A percentile compares a stretch with the other conserved stretches of the same genome.
These are phyloP conservation scores for Pachycephala philippinensis DNA, from an alignment of 2,113 vertebrate genomes.

Conservation along the genomic window DNA sequence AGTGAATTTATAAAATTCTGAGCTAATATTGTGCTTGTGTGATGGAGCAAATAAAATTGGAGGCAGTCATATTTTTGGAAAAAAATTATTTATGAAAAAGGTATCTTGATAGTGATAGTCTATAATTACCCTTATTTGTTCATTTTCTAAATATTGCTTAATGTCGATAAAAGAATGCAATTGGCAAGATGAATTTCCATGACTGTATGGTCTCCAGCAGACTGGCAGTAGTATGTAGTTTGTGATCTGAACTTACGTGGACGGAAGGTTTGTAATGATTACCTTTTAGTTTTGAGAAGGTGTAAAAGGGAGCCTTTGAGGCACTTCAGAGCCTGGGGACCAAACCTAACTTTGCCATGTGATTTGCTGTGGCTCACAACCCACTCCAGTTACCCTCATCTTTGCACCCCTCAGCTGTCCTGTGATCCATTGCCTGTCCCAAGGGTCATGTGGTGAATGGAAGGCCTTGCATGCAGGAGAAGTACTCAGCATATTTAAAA, in stretches of 20 bases:
- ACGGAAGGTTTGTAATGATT: background rate
- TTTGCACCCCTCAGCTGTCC: background rate
- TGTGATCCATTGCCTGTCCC: background rate
- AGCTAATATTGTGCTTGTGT: background rate
- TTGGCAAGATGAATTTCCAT: background rate
- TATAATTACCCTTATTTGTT: background rate
- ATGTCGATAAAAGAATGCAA: background rate
- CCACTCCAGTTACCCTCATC: background rate
- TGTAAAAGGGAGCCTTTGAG: background rate
- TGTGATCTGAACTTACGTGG: background rate
- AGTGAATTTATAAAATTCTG: background rate
- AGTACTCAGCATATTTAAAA: background rate
- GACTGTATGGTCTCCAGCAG: background rate
- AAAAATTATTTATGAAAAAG: background rate
- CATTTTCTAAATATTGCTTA: background rate
- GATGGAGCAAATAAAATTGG: background rate
- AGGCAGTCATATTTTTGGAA: background rate
- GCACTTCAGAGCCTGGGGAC: background rate
- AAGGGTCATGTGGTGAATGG: background rate
- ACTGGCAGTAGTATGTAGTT: background rate
- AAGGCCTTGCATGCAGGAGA: background rate
- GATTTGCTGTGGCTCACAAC: background rate
- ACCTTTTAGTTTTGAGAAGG: background rate
- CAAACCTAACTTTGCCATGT: background rate
- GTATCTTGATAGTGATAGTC: background rate